Base-by-base conservation (phyloP, 2,888 invertebrate genomes). In the Dromius quadrimaculatus region DNA sequence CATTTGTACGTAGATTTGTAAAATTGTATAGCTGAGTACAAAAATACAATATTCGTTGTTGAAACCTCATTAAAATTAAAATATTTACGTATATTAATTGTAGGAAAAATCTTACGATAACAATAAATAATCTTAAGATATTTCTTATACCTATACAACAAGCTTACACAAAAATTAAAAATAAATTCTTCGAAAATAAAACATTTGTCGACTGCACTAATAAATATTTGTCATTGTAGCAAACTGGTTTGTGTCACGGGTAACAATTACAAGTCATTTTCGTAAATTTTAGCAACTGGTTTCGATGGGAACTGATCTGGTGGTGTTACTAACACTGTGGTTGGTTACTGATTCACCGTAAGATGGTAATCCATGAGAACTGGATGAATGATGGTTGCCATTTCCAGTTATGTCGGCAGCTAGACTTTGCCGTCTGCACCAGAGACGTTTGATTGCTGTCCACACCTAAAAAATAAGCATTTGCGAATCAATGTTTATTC, bases 361-460 rank as follows among this genome's bases (percentile, higher is more conserved):
- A 34, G 93, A 93, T 66, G 93, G 93, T 82, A 92, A 84, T 71
- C 92, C 93, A 83, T 93, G 92, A 72, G 92, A 92, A 75, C 89
- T 90, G 69, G 88, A 87, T 71, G 92, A 92, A 81, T 90, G 89
- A 79, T 88, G 87, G 72, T 88, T 88, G 1, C 88, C 88, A 72
- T 85, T 86, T 72, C 88, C 89, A 64, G 88, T 88, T 17, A 87
- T 86, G 57, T 86, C 84, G 62, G 84, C 84, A 32, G 79, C 77
- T 36, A 78, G 71, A 73, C 81, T 81, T 75, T 82, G 84, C 73
- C 85, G 84, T 74, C 86, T 86, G 76, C 88, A 89, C 84, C 88
- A 88, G 74, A 90, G 83, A 70, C 90, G 84, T 79, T 89, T 89
- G 28, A 89, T 83, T 41, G 90, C 89, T 22, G 89, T 85, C 85